Base-by-base conservation (phyloP, 2,113 vertebrate species). In the Mustela lutreola region DNA sequence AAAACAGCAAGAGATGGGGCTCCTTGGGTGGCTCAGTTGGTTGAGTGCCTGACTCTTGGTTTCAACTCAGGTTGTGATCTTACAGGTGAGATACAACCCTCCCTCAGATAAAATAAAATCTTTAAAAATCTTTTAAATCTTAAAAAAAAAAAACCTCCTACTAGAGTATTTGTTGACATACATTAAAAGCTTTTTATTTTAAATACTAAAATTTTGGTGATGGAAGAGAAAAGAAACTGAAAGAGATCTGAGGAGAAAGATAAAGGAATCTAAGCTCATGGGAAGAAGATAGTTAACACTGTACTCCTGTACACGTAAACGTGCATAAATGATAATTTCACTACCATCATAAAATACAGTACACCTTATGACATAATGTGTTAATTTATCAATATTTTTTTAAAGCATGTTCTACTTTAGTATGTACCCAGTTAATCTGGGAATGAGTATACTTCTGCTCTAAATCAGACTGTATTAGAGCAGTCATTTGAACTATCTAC, bases 381-480 rank as follows among this genome's bases (percentile, higher is more conserved):
- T 79, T 80, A 73, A 63, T 1, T 84, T 21, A 91, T 50, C 18
- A 21, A 45, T 83, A 60, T 33, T 92, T 82, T 95, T 65, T 16
- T 26, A 62, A 82, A 80, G 11, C 62, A 81, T 42, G 4, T 45
- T 58, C 85, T 65, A 36, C 21, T 94, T 84, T 58, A 88, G n/a
- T 26, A 91, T 15, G 45, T 50, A 89, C 7, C 45, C n/a, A 75
- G 58, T 80, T 95, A 39, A 91, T 60, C 56, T 95, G n/a, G n/a
- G 48, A 91, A 88, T 6, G 83, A 81, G 56, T 22, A 91, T 18
- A 91, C 8, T 48, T 86, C 50, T 56, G 50, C 15, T 70, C 8
- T 93, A 89, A 96, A 78, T 96, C 87, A 96, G 58, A 89, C 15
- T 53, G 50, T 26, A 82, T 50, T 50, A 45, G 4, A 48, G 62